phyloP scores from a whole-genome alignment of 1,140 invertebrate species.

The Charaxes varanes region DNA sequence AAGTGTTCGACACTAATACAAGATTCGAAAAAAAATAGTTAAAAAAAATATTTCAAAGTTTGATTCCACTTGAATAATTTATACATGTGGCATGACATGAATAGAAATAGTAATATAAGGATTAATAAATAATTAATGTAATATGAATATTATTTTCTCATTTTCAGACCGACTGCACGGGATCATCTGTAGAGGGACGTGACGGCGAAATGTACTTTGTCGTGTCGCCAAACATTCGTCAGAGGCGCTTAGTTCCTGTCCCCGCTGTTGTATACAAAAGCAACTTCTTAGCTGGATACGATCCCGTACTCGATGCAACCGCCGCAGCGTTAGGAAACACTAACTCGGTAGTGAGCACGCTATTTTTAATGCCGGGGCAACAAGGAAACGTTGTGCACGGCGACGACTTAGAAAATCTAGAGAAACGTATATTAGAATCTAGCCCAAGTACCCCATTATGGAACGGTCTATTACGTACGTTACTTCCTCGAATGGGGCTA shows the following conservation, averaged over 20 bases:
- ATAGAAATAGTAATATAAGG: too few species aligned
- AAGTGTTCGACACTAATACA: too few species aligned
- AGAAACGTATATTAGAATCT: conserved; percentile 79
- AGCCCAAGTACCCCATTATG: conserved; percentile 81
- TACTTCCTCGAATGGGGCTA: conserved; percentile 82
- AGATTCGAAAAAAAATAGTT: too few species aligned
- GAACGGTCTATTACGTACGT: conserved; percentile 81
- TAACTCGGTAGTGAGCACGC: conserved; percentile 82
- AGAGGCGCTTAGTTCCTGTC: conserved; percentile 85
- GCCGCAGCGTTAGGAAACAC: conserved; percentile 82
- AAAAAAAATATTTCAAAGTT: too few species aligned
- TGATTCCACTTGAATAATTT: too few species aligned
- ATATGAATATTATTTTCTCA: too few species aligned
- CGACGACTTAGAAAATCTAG: conserved; percentile 83
- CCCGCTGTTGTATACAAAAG: conserved; percentile 85
- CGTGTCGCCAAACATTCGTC: conserved; percentile 83
- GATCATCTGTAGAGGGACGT: conserved; percentile 80
- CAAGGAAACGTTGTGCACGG: conserved; percentile 83
- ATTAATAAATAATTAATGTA: too few species aligned
- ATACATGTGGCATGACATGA: too few species aligned
- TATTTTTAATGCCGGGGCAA: conserved; percentile 87
- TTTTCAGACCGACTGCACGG: conserved; percentile 82
- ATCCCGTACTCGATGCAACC: conserved; percentile 86
- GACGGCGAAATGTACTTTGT: conserved; percentile 91
- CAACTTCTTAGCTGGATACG: conserved; percentile 87